Evolutionary conservation across 2,797 vertebrate genomes (phyloP).

Genomic region (Myotis myotis): DNA sequence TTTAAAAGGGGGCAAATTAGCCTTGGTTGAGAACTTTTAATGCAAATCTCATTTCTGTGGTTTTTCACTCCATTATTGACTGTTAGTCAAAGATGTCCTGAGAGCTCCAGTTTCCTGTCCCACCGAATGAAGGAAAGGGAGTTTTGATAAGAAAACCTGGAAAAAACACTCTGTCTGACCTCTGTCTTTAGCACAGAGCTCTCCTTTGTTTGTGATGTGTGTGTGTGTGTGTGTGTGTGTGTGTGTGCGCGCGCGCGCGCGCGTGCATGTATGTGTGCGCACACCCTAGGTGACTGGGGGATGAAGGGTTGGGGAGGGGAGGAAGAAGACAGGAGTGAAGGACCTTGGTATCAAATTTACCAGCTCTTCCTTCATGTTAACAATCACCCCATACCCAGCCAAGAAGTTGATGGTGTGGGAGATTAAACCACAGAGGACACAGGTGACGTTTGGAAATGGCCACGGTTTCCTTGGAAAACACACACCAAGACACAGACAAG

Average conservation of each 20-base stretch:
- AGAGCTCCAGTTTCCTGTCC: not conserved
- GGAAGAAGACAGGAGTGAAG: not conserved
- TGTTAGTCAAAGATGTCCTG: not conserved
- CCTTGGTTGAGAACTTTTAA: not conserved
- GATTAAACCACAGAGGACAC: slow-evolving; percentile 22
- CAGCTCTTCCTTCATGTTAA: slow-evolving; percentile 40
- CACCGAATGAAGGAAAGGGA: not conserved
- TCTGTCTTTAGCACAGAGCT: not conserved
- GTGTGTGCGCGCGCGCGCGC: too few relatives aligned
- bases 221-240: not conserved
- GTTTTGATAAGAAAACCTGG: not conserved
- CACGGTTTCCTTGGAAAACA: not conserved
- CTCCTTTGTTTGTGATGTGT: not conserved
- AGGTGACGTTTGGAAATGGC: not conserved
- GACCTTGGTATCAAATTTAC: not conserved
- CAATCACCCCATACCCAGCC: not conserved
- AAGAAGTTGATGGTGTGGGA: not conserved
- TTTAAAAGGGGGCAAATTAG: not conserved
- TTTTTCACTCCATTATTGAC: not conserved
- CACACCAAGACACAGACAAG: not conserved
- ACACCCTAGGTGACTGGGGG: not conserved
- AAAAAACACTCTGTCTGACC: not conserved
- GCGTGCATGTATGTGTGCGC: rapidly evolving
- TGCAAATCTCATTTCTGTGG: not conserved
- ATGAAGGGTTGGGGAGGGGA: not conserved